Evolutionary conservation across 2,888 invertebrate genomes (phyloP).

Genomic region (Himalopsyche kuldschensis): DNA sequence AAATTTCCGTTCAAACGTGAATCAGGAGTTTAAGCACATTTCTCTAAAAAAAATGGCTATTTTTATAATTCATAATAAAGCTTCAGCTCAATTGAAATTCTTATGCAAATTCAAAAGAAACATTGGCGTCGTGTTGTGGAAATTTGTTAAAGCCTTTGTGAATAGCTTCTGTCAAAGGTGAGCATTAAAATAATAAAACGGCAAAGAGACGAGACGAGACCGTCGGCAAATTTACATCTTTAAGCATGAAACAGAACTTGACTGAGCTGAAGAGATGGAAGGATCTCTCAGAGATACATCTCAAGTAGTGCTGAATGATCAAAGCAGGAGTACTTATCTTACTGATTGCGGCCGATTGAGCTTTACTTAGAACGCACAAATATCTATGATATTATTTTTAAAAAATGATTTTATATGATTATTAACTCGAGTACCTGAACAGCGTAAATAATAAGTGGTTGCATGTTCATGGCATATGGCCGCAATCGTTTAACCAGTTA

Average conservation of each 20-base stretch:
- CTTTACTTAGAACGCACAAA: no score
- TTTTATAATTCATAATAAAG: no score
- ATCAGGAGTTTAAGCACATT: no score
- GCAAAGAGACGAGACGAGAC: neutral
- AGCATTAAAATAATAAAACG: constrained; percentile 35
- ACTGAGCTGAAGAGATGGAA: neutral
- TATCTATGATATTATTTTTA: no score
- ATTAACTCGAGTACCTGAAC: no score
- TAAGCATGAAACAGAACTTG: constrained; percentile 10
- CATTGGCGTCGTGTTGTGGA: constrained; percentile 9
- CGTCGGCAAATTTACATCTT: constrained; percentile 22
- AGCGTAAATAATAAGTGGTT: no score
- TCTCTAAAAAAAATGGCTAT: no score
- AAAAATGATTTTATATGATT: no score
- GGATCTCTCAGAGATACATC: neutral
- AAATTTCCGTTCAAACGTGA: no score
- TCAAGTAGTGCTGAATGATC: neutral
- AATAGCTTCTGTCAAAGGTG: constrained; percentile 31
- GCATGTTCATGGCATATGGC: no score
- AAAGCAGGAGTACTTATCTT: neutral
- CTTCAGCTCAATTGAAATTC: neutral
- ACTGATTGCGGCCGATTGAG: neutral
- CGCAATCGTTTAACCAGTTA: no score
- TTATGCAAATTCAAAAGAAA: constrained; percentile 25
- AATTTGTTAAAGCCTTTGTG: constrained; percentile 30